These are phyloP conservation scores for Anadara kagoshimensis DNA, from an alignment of 1,140 invertebrate genomes.

Conservation along the genomic window DNA sequence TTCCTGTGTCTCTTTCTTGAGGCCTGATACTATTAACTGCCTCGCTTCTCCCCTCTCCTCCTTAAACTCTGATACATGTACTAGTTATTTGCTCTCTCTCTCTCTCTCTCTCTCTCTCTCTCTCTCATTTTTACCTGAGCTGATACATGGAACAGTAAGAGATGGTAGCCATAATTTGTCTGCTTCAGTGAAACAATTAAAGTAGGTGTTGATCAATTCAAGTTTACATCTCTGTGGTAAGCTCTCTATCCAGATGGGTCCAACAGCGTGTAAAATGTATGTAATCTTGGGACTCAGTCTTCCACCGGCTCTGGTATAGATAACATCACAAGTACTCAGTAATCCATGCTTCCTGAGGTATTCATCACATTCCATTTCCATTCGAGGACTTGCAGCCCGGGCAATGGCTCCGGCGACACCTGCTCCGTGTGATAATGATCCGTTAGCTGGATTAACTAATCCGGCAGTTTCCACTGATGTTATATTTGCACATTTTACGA, in stretches of 20 bases:
- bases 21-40: too few relatives aligned
- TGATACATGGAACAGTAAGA: slow-evolving; percentile 58
- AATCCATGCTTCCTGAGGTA: slow-evolving; percentile 36
- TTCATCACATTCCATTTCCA: slow-evolving; percentile 48
- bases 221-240: slow-evolving; percentile 33
- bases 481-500: slow-evolving; percentile 45
- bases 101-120: background rate
- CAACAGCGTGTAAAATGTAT: slow-evolving; percentile 53
- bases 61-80: too few relatives aligned
- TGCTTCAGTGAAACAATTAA: slow-evolving; percentile 56
- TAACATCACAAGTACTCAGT: slow-evolving; percentile 41
- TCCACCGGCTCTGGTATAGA: slow-evolving; percentile 50
- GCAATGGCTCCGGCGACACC: slow-evolving; percentile 53
- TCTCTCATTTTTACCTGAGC: slow-evolving; percentile 53
- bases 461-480: slow-evolving; percentile 37
- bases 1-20: too few relatives aligned
- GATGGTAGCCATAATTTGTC: slow-evolving; percentile 47
- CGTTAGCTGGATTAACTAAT: slow-evolving; percentile 59
- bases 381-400: slow-evolving; percentile 45
- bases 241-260: slow-evolving; percentile 42
- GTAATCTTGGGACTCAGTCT: slow-evolving; percentile 26
- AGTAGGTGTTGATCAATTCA: slow-evolving; percentile 49
- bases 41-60: too few relatives aligned
- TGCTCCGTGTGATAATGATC: slow-evolving; percentile 40
- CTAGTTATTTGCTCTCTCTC: too few relatives aligned